Evolutionary conservation across 2,888 invertebrate species (phyloP), one percentile per base, ranked within the genome.

Genomic region (Stictocephala bisonia): DNA sequence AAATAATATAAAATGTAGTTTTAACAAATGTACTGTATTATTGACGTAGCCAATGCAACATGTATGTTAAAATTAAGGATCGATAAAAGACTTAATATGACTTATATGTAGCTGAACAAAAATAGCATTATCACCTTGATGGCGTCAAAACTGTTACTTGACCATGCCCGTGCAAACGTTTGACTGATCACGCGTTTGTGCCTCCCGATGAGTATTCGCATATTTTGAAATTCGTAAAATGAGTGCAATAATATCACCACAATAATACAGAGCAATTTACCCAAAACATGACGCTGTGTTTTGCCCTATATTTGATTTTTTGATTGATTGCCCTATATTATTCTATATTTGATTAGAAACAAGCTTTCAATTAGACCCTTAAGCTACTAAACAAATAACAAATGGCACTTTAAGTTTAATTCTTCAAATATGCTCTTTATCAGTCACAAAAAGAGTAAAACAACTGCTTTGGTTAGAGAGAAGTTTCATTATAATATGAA

Each of bases 131-230:
- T 67, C 11, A 35, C 71, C n/a, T 44, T 56, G 27, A 48, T 58
- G 56, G 29, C 26, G 4, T 40, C 66, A 29, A 44, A 48, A 35
- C 71, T 40, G 71, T 50, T 70, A n/a, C 15, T 71, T 31, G 26
- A 71, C 31, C 27, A 71, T 71, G 53, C 58, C 22, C 70, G 56
- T 1, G 13, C 44, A 18, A 35, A 35, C 26, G 31, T 74, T 76
- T 74, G 26, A 50, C 64, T 35, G 75, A 73, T 1, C 76, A 77
- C 51, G 74, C 75, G 13, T 76, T 75, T 40, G 67, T 77, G 70
- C 76, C 75, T 9, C 48, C 75, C 13, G 75, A 77, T 56, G 74
- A 44, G 75, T 77, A 3, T 77, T 77, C 66, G 76, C 60, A 11
- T 31, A 48, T 53, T 73, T 75, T 22, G 75, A 77, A 53, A 50